phyloP scores from a whole-genome alignment of 2,888 invertebrate genomes.

The Dyspetes luteomarginatus region DNA sequence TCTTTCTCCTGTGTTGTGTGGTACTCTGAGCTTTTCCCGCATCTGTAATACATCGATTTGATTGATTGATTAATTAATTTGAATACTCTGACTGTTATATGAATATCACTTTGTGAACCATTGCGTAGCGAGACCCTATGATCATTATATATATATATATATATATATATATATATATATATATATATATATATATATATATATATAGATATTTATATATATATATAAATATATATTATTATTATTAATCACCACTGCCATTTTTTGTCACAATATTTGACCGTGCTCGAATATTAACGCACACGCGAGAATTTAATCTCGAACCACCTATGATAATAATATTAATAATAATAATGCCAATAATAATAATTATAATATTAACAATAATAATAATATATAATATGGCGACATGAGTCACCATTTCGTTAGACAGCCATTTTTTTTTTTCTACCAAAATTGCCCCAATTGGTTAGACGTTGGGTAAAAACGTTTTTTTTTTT shows the following conservation, averaged over 20 bases:
- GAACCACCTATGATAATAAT: constrained; percentile 29
- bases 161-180: constrained; percentile 25
- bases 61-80: constrained; percentile 62
- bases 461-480: neutral
- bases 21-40: constrained; percentile 74
- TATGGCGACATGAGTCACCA: neutral
- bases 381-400: no score
- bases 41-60: constrained; percentile 66
- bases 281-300: constrained; percentile 48
- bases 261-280: constrained; percentile 48
- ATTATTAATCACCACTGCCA: constrained; percentile 67
- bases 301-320: constrained; percentile 34
- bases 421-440: neutral
- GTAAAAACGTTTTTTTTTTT: neutral
- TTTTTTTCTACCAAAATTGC: no score
- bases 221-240: constrained; percentile 51
- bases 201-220: constrained; percentile 22
- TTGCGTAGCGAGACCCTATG: constrained; percentile 81
- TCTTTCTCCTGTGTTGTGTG: constrained; percentile 73
- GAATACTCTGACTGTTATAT: constrained; percentile 64
- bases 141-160: constrained; percentile 39
- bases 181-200: no score
- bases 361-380: neutral
- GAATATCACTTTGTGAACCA: constrained; percentile 80
- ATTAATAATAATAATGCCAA: neutral